Percentiles rank a stretch among this genome's conserved stretches.
Conservation (phyloP, 1,140 invertebrate genomes). For the Drosophila auraria region DNA sequence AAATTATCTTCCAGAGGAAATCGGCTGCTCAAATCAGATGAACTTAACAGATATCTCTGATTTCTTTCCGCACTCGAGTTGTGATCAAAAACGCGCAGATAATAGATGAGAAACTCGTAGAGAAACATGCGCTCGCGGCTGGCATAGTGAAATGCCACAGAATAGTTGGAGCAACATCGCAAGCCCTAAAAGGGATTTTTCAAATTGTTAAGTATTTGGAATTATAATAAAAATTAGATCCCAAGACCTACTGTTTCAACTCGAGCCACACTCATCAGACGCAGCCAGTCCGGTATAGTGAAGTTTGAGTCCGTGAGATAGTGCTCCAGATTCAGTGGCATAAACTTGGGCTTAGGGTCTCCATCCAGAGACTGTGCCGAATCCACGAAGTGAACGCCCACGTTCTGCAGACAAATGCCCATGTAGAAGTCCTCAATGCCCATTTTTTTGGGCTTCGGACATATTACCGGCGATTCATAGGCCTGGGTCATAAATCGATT, state of each 20-base stretch:
- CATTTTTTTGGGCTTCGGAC: slow-evolving; percentile 87
- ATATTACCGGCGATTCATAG: slow-evolving; percentile 89
- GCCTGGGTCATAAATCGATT: slow-evolving; percentile 90
- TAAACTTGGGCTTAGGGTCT: slow-evolving; percentile 54
- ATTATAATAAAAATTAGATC: not conserved
- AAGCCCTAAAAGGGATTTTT: slow-evolving; percentile 35
- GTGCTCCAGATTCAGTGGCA: slow-evolving; percentile 87
- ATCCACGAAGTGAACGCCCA: slow-evolving; percentile 89
- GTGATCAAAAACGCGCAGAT: slow-evolving; percentile 37
- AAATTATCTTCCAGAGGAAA: slow-evolving; percentile 66
- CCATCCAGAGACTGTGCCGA: slow-evolving; percentile 35
- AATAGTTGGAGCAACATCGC: slow-evolving; percentile 65
- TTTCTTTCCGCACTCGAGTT: not conserved
- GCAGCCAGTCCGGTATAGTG: slow-evolving; percentile 60
- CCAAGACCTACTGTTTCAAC: slow-evolving; percentile 43
- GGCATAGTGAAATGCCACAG: slow-evolving; percentile 67
- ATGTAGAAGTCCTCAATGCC: slow-evolving; percentile 97
- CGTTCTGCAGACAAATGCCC: slow-evolving; percentile 94
- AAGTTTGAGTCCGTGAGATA: slow-evolving; percentile 41
- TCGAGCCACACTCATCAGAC: slow-evolving; percentile 43
- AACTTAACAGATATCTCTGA: slow-evolving; percentile 13
- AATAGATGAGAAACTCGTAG: slow-evolving; percentile 69
- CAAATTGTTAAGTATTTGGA: not conserved
- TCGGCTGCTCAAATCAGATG: slow-evolving; percentile 36
- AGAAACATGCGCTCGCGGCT: slow-evolving; percentile 64